Evolutionary conservation across 1,140 invertebrate genomes (phyloP), one percentile per base, ranked within the genome.

Genomic region (Elymnias hypermnestra): DNA sequence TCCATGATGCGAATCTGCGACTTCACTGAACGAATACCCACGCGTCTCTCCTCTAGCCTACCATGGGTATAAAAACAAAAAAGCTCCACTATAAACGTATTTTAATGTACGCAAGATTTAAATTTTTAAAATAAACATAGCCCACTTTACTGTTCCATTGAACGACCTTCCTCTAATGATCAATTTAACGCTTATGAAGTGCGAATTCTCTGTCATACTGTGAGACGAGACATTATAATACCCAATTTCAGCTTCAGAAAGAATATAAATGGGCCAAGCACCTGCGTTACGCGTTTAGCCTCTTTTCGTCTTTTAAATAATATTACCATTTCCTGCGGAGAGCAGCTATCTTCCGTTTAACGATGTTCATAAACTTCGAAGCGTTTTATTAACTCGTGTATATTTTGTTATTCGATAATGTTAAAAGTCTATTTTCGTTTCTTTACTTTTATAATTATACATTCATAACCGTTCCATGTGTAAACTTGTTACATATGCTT

Each of bases 101-200:
- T 12, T 33, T 7, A 36, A 36, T 35, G 6, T 31, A 8, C 29
- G 29, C 29, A 9, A 31, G 29, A 10, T 48, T 18, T 39, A 12
- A 29, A 17, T 14, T 36, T 39, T 40, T 14, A 66, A 63, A 63
- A 72, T 74, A 78, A 72, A 75, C 77, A 77, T 68, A 73, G 66
- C 61, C 62, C 55, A 67, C 48, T 76, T 74, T 81, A 81, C 67
- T 65, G 60, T 62, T 21, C 37, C 48, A 53, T 55, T 67, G 62
- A 53, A 61, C 66, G 57, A 64, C 58, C 64, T 59, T 51, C 59
- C 58, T 50, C 61, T 83, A 78, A 83, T 78, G 72, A 78, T 58
- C 70, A 79, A 76, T 78, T 79, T 83, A 71, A 70, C 59, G 75
- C 73, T 83, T 78, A 83, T 78, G 75, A 78, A 83, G 73, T 76